Evolutionary conservation across 2,113 vertebrate species (phyloP).

Genomic region (Sapayoa aenigma): DNA sequence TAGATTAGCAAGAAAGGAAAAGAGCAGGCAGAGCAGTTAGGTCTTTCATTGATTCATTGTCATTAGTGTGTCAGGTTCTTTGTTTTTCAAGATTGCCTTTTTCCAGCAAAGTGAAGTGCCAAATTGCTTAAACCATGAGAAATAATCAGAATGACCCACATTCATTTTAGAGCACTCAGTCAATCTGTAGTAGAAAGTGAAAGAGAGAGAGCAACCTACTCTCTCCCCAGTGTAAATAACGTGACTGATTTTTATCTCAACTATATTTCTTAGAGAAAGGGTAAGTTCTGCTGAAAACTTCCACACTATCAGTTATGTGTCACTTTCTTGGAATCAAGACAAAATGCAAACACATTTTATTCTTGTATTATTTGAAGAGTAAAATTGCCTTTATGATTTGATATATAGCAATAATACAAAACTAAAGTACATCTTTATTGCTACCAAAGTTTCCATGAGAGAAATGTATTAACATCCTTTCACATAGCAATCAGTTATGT

Average conservation of each 20-base stretch:
- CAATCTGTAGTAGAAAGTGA: not conserved
- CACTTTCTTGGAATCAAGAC: not conserved
- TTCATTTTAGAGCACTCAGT: not conserved
- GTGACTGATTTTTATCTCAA: not conserved
- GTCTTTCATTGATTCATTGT: not conserved
- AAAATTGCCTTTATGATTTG: not conserved
- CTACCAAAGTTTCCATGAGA: not conserved
- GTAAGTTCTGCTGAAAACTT: not conserved
- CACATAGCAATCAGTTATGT: not conserved
- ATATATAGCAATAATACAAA: not conserved
- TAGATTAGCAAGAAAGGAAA: not conserved
- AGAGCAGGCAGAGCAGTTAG: constrained; percentile 18
- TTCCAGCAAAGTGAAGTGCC: not conserved
- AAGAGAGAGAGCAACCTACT: not conserved
- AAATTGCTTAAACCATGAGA: not conserved
- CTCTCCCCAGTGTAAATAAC: not conserved
- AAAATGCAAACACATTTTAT: not conserved
- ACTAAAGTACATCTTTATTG: not conserved
- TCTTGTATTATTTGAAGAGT: not conserved
- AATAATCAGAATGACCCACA: not conserved
- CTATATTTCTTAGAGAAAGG: not conserved
- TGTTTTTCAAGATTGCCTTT: not conserved
- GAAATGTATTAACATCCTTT: not conserved
- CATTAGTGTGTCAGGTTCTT: not conserved
- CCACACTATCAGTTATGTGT: not conserved